Base-by-base conservation (phyloP, 2,888 invertebrate genomes). In the Copidosoma aretas region DNA sequence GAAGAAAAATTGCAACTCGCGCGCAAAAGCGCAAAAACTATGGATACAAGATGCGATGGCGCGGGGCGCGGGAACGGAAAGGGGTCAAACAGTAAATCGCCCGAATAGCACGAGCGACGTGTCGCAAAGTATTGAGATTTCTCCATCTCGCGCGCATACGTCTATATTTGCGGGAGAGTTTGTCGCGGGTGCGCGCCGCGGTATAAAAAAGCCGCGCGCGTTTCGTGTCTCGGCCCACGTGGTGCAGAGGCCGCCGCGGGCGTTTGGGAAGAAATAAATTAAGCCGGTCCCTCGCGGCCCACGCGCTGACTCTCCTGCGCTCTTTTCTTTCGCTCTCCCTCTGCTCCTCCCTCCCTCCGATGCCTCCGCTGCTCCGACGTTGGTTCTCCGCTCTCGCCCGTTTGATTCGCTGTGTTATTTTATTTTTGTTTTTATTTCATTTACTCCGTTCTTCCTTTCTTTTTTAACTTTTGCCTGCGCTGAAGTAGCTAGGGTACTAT, bases 241-340 rank as follows among this genome's bases (percentile, higher is more conserved):
- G 74, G 73, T 70, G 72, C 70, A 71, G 64, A 32, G 32, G 32
- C 32, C 8, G 71, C 71, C 72, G 75, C 72, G 70, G 72, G 73
- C 75, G 73, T 76, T 78, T 78, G 73, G 76, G 76, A 77, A 77
- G 77, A 76, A 77, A 78, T 79, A 78, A 79, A 78, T 79, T 77
- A 75, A 77, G 75, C 70, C 75, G 72, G 71, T 53, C n/a, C n/a
- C n/a, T n/a, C n/a, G n/a, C 75, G 66, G 68, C 77, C 75, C 74
- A 75, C 76, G 75, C 76, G 75, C 54, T 3, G 19, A 17, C 74
- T 65, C 43, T 66, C 65, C 58, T n/a, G n/a, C n/a, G n/a, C n/a
- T n/a, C n/a, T n/a, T n/a, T n/a, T 32, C 32, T 32, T 8, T 52
- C 56, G 59, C 58, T 62, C 49, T 51, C 21, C 51, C 54, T 51